Evolutionary conservation across 2,797 vertebrate genomes (phyloP), one percentile per base, ranked within the genome.

Genomic region (Sebastes minor): DNA sequence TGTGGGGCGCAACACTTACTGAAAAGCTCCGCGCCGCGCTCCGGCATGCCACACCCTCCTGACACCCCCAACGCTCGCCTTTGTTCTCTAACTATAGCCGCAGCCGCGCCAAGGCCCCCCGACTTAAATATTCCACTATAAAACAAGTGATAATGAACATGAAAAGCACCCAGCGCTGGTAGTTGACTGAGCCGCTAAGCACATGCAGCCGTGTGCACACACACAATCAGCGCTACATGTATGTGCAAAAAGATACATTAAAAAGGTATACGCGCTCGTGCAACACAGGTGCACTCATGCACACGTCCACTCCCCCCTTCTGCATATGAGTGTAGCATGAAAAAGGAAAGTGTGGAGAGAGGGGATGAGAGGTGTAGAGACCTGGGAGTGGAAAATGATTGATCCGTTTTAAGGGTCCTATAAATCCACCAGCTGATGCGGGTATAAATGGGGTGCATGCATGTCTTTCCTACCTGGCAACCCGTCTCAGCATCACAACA

Each of bases 51-150:
- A 91, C 91, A 91, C 92, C 92, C 92, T 88, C 91, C 88, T 20
- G 88, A 92, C 89, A 91, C 89, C 91, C 89, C 89, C 86, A 86
- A 86, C 85, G 35, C 90, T 91, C 86, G 78, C 89, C 94, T 94
- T 94, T 95, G 95, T 95, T 94, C 94, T 95, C 94, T 95, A 95
- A 95, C 93, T 95, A 94, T 95, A 95, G 94, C 93, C 74, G 55
- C 88, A 86, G 92, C 91, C 90, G 76, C 83, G 91, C 94, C 93
- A 92, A 93, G 93, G 92, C 91, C 89, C 88, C 90, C 88, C 80
- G 92, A 94, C 94, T 94, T 92, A 94, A 94, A 95, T 94, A 95
- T 95, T 94, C 93, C 92, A 92, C 94, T 87, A 94, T 95, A 94
- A 95, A 95, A 94, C 92, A 90, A 94, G 94, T 93, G 93, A 94